Percentiles rank a stretch among this genome's conserved stretches.
These are phyloP conservation scores for Riptortus pedestris DNA, from an alignment of 1,140 invertebrate genomes.

Conservation along the genomic window DNA sequence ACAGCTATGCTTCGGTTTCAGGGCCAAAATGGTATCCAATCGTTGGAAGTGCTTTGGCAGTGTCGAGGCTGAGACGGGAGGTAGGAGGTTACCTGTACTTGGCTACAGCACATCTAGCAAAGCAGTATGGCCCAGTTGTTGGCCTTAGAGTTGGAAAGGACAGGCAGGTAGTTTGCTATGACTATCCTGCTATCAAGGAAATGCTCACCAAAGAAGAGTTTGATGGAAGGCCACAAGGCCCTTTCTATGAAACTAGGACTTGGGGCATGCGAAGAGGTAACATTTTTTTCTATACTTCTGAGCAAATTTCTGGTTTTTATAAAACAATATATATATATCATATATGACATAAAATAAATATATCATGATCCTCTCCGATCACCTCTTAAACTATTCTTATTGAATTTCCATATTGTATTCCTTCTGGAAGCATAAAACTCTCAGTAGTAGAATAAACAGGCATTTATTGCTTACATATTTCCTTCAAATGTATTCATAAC, in stretches of 20 bases:
- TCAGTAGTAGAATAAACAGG: too few species aligned
- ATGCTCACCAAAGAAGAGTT: slow-evolving; percentile 65
- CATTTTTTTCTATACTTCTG: too few species aligned
- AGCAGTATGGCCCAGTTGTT: slow-evolving; percentile 53
- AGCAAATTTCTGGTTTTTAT: too few species aligned
- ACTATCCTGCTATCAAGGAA: slow-evolving; percentile 54
- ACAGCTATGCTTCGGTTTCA: slow-evolving; percentile 27
- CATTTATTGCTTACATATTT: too few species aligned
- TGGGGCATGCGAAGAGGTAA: slow-evolving; percentile 35
- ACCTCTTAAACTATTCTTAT: too few species aligned
- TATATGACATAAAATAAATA: too few species aligned
- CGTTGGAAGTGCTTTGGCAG: slow-evolving; percentile 52
- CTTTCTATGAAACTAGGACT: slow-evolving; percentile 53
- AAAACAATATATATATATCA: too few species aligned
- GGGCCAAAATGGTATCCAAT: slow-evolving; percentile 65
- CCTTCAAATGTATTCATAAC: too few species aligned
- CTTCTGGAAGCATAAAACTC: too few species aligned
- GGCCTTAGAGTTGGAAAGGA: slow-evolving; percentile 58
- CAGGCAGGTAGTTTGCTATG: slow-evolving; percentile 56
- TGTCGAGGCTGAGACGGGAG: slow-evolving; percentile 46
- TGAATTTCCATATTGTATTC: too few species aligned
- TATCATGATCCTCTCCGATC: too few species aligned
- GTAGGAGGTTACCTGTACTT: slow-evolving; percentile 54
- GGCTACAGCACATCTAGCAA: slow-evolving; percentile 48
- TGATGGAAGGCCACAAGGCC: slow-evolving; percentile 61